These are phyloP conservation scores for Sebastes nivosus DNA, from an alignment of 2,797 vertebrate genomes.

Conservation along the genomic window DNA sequence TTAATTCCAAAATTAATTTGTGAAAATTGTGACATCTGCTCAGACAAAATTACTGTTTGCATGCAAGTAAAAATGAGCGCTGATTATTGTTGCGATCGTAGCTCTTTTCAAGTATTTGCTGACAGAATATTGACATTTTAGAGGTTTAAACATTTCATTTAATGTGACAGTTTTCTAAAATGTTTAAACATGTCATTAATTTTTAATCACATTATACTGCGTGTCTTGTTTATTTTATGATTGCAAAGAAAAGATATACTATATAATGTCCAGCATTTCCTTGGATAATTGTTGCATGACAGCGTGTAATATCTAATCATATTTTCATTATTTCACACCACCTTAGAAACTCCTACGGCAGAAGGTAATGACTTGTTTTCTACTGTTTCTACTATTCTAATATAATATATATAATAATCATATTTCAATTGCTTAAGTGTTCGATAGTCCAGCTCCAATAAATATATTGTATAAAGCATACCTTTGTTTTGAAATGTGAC, in stretches of 20 bases:
- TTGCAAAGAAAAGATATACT: neutral
- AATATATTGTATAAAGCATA: neutral
- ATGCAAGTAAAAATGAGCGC: neutral
- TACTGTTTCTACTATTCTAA: neutral
- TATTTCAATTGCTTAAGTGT: neutral
- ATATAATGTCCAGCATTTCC: neutral
- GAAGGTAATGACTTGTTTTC: conserved; percentile 42
- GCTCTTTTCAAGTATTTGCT: neutral
- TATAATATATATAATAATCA: neutral
- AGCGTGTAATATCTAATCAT: neutral
- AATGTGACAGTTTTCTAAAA: neutral
- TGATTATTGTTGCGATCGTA: neutral
- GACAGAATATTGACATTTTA: neutral
- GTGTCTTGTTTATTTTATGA: neutral
- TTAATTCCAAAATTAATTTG: conserved; percentile 14
- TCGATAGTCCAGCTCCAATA: neutral
- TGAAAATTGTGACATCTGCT: neutral
- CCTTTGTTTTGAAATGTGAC: neutral
- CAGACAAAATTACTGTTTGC: neutral
- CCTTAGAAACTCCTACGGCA: conserved; percentile 20
- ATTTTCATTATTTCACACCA: conserved; percentile 3
- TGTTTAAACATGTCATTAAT: neutral
- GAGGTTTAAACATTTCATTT: neutral
- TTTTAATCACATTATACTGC: neutral
- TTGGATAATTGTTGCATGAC: neutral